phyloP scores from a whole-genome alignment of 2,888 invertebrate species.

The Neuroscelio doddi region DNA sequence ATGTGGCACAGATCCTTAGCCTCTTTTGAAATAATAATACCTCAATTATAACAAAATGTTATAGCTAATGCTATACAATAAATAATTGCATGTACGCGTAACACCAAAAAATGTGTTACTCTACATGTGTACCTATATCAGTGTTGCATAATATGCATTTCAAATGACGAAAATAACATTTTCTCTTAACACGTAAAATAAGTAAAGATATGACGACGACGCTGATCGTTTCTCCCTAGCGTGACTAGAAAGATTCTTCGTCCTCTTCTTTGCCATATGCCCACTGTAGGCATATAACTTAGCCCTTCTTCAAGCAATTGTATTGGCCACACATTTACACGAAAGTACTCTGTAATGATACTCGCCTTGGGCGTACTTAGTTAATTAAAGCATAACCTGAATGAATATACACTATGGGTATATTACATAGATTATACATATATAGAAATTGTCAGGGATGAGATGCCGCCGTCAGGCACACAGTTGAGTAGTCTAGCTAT shows the following conservation, averaged over 20 bases:
- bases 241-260: slow-evolving; percentile 46
- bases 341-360: slow-evolving; percentile 56
- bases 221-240: slow-evolving; percentile 39
- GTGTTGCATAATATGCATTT: too few relatives aligned
- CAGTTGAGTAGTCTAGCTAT: slow-evolving; percentile 19
- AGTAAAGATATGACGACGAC: slow-evolving; percentile 30
- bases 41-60: too few relatives aligned
- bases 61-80: too few relatives aligned
- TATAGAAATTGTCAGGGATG: slow-evolving; percentile 25
- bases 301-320: slow-evolving; percentile 23
- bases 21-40: too few relatives aligned
- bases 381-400: slow-evolving; percentile 59
- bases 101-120: too few relatives aligned
- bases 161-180: too few relatives aligned
- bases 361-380: slow-evolving; percentile 57
- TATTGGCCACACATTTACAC: slow-evolving; percentile 18
- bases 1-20: too few relatives aligned
- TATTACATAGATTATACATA: slow-evolving; percentile 18
- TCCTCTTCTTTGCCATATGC: slow-evolving; percentile 34
- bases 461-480: slow-evolving; percentile 19
- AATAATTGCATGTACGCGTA: too few relatives aligned
- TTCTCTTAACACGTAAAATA: too few relatives aligned
- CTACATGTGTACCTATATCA: too few relatives aligned
- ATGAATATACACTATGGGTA: slow-evolving; percentile 19
- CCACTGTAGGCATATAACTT: slow-evolving; percentile 19